Evolutionary conservation across 2,797 vertebrate species (phyloP).

Genomic region (Simalia tracyae): DNA sequence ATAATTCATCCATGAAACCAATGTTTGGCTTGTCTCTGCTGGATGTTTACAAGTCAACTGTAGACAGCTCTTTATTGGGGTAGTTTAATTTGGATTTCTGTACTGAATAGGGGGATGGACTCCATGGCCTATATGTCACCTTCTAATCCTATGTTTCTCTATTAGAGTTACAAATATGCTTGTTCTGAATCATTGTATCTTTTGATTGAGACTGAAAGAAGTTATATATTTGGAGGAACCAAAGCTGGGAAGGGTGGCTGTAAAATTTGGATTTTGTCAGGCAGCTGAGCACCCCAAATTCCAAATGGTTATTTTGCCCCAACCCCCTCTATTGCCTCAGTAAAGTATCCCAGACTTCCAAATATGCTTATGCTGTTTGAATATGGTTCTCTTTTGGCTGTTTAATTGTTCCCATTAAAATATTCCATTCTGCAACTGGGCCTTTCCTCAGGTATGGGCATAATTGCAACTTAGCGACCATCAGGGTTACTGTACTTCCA

Average conservation of each 20-base stretch:
- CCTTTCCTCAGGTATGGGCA: not conserved
- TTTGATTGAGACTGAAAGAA: not conserved
- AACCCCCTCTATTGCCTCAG: not conserved
- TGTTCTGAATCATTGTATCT: not conserved
- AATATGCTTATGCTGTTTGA: not conserved
- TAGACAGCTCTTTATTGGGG: not conserved
- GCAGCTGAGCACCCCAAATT: not conserved
- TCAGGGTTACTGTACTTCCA: conserved; percentile 11
- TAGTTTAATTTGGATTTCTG: not conserved
- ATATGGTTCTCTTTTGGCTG: conserved; percentile 2
- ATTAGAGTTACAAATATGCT: not conserved
- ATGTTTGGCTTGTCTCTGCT: not conserved
- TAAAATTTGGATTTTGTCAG: not conserved
- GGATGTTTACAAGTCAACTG: not conserved
- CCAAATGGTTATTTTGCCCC: not conserved
- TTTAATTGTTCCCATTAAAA: not conserved
- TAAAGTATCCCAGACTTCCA: not conserved
- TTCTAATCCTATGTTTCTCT: not conserved
- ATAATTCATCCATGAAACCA: not conserved
- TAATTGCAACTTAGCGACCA: conserved; percentile 1
- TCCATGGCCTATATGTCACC: not conserved
- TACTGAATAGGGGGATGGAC: not conserved
- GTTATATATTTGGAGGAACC: not conserved
- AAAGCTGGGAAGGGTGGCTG: not conserved
- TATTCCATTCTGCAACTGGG: not conserved